These are phyloP conservation scores for Benthosema pterotum DNA, from an alignment of 2,797 vertebrate species.

Conservation along the genomic window DNA sequence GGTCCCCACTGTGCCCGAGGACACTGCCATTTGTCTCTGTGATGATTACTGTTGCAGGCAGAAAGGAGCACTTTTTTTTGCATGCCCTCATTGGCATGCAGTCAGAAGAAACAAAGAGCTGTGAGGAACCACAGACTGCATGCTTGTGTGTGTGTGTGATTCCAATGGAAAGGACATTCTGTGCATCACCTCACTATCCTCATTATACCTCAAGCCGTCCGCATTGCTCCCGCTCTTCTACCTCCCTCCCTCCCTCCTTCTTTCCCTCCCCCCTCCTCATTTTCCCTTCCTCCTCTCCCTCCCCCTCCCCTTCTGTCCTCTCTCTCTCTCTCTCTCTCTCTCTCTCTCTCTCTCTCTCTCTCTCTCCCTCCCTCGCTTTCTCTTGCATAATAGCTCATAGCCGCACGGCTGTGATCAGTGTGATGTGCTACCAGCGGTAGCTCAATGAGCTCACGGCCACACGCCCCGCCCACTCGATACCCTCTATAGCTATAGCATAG, in stretches of 20 bases:
- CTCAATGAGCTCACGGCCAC: constrained; percentile 78
- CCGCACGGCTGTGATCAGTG: constrained; percentile 50
- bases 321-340: constrained; percentile 6
- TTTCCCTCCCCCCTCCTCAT: constrained; percentile 4
- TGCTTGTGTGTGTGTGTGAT: constrained; percentile 10
- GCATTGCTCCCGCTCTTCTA: constrained; percentile 13
- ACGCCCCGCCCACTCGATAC: constrained; percentile 54
- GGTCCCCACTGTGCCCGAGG: constrained; percentile 51
- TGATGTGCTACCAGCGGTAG: constrained; percentile 51
- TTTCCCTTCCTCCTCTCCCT: not conserved
- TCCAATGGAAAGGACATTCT: constrained; percentile 46
- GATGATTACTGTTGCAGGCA: constrained; percentile 51
- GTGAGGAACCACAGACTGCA: constrained; percentile 21
- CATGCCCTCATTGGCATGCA: constrained; percentile 30
- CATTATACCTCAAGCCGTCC: constrained; percentile 67
- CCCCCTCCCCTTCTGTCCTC: constrained; percentile 1
- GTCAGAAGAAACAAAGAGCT: constrained; percentile 49
- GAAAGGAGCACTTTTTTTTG: constrained; percentile 8
- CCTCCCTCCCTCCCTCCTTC: not conserved
- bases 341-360: constrained; percentile 19
- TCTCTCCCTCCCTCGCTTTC: constrained; percentile 45
- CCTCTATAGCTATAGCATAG: constrained; percentile 1
- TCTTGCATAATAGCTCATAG: constrained; percentile 80
- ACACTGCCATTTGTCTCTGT: constrained; percentile 64
- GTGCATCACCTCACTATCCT: constrained; percentile 67